Evolutionary conservation across 2,797 vertebrate genomes (phyloP).

Genomic region (Lycodopsis pacificus): DNA sequence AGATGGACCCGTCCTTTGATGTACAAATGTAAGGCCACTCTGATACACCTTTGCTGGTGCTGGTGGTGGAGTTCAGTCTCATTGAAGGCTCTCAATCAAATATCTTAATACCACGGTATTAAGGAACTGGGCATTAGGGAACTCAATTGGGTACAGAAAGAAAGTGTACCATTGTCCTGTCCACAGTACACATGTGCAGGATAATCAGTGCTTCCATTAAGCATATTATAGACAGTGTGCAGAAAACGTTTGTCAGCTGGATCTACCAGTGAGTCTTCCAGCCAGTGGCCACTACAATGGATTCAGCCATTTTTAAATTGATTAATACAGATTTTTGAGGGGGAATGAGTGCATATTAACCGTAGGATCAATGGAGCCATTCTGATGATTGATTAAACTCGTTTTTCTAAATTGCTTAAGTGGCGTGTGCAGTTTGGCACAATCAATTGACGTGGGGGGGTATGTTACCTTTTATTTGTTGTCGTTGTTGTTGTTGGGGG

Average conservation of each 20-base stretch:
- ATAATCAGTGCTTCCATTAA: slow-evolving; percentile 22
- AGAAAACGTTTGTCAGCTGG: slow-evolving; percentile 25
- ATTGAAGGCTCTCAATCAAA: slow-evolving; percentile 14
- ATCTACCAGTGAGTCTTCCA: not conserved
- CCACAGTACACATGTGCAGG: not conserved
- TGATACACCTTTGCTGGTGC: not conserved
- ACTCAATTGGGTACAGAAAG: slow-evolving; percentile 10
- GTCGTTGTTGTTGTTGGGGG: not conserved
- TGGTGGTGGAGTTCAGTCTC: not conserved
- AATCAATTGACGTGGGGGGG: not conserved
- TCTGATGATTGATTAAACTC: slow-evolving; percentile 30
- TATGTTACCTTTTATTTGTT: not conserved
- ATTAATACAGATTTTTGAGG: slow-evolving; percentile 2
- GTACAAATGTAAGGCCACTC: not conserved
- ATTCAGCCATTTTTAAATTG: slow-evolving; percentile 11
- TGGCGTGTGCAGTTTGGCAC: not conserved
- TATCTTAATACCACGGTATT: not conserved
- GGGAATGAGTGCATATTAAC: slow-evolving; percentile 12
- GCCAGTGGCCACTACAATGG: not conserved
- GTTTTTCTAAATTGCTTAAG: slow-evolving; percentile 20
- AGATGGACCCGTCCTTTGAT: not conserved
- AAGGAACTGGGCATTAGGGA: not conserved
- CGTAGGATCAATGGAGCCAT: slow-evolving; percentile 16
- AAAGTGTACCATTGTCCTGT: not conserved
- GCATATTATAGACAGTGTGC: not conserved